Percentiles rank a stretch among this genome's conserved stretches.
phyloP scores from a whole-genome alignment of 2,888 invertebrate genomes.

The Chrysolina haemoptera region DNA sequence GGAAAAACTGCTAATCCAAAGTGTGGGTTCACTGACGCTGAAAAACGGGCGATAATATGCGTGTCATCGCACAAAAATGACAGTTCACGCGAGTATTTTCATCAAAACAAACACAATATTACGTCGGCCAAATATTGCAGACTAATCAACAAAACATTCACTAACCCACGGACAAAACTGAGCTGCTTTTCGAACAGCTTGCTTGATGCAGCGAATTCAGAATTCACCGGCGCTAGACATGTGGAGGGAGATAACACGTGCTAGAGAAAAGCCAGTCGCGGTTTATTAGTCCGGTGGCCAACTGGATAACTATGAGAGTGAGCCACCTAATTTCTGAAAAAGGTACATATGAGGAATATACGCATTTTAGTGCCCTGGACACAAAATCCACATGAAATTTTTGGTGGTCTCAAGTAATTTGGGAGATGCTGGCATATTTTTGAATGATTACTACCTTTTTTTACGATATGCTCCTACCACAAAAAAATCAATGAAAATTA shows the following conservation, averaged over 20 bases:
- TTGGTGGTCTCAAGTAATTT: too few species aligned
- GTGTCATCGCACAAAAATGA: background rate
- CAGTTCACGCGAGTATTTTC: slow-evolving; percentile 10
- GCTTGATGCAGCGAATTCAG: slow-evolving; percentile 16
- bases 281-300: too few species aligned
- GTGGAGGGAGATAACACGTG: slow-evolving; percentile 32
- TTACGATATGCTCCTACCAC: too few species aligned
- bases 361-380: too few species aligned
- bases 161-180: slow-evolving; percentile 39
- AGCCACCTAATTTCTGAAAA: too few species aligned
- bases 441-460: too few species aligned
- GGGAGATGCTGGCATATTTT: too few species aligned
- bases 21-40: slow-evolving; percentile 5
- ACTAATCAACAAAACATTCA: slow-evolving; percentile 6
- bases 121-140: slow-evolving; percentile 25
- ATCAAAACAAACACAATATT: slow-evolving; percentile 24
- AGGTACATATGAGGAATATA: too few species aligned
- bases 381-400: too few species aligned
- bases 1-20: slow-evolving; percentile 21
- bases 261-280: background rate
- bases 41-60: background rate
- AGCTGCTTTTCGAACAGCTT: slow-evolving; percentile 7
- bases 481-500: too few species aligned
- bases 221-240: slow-evolving; percentile 18
- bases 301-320: too few species aligned